Evolutionary conservation across 2,888 invertebrate genomes (phyloP).

Genomic region (Reticulitermes lucifugus): DNA sequence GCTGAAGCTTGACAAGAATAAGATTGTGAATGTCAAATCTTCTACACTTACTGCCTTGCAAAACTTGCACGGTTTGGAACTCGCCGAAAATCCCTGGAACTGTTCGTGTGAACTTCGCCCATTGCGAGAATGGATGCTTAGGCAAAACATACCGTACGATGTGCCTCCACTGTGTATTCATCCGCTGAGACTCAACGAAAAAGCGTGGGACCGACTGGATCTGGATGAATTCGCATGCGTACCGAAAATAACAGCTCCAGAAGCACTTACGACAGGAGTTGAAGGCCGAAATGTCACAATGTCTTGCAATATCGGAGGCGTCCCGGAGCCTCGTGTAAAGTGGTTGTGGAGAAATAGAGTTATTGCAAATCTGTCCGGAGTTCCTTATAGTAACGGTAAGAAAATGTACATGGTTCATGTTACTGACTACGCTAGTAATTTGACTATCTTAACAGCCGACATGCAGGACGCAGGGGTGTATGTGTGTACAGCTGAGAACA

Average conservation of each 20-base stretch:
- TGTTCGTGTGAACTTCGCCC: slow-evolving; percentile 82
- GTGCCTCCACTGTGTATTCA: slow-evolving; percentile 77
- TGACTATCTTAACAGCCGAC: slow-evolving; percentile 79
- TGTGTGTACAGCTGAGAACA: slow-evolving; percentile 83
- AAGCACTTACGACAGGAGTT: slow-evolving; percentile 72
- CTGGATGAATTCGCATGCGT: slow-evolving; percentile 84
- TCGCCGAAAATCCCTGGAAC: slow-evolving; percentile 86
- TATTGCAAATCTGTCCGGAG: slow-evolving; percentile 70
- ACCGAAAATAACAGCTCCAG: slow-evolving; percentile 75
- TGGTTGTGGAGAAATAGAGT: slow-evolving; percentile 79
- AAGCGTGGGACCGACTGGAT: slow-evolving; percentile 80
- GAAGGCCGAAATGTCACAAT: slow-evolving; percentile 82
- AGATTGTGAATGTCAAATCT: slow-evolving; percentile 74
- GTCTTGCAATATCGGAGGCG: slow-evolving; percentile 76
- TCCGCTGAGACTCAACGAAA: slow-evolving; percentile 73
- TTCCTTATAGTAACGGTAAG: slow-evolving; percentile 25
- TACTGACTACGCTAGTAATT: slow-evolving; percentile 76
- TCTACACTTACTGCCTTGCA: slow-evolving; percentile 75
- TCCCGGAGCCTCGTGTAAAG: slow-evolving; percentile 78
- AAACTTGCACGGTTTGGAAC: slow-evolving; percentile 78
- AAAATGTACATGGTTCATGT: slow-evolving; percentile 70
- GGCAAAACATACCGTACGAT: slow-evolving; percentile 80
- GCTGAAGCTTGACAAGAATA: slow-evolving; percentile 82
- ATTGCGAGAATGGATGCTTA: slow-evolving; percentile 82
- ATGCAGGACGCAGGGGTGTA: slow-evolving; percentile 82